Conservation (phyloP, 2,113 vertebrate species). For the Gymnocephalus cernua region DNA sequence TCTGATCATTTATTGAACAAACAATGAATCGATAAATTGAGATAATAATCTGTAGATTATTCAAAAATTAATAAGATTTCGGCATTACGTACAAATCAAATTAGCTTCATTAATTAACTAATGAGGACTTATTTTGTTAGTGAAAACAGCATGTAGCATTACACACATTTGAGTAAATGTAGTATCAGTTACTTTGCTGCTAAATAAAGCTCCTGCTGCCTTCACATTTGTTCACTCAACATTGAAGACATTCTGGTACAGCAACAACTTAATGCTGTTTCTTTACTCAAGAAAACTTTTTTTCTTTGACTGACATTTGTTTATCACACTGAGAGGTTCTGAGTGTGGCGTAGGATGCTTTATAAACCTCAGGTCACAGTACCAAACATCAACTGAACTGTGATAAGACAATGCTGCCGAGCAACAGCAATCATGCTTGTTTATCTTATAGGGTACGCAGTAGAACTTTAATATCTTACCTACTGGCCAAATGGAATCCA, state of each 20-base stretch:
- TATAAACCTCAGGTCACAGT: conserved; percentile 25
- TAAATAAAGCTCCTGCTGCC: background rate
- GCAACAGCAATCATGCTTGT: conserved; percentile 25
- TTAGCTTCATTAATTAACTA: background rate
- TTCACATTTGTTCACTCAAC: background rate
- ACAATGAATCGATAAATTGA: too few species aligned
- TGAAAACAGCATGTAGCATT: background rate
- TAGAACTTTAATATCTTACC: conserved; percentile 37
- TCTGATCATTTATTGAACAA: background rate
- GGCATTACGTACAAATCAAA: background rate
- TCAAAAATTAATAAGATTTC: too few species aligned
- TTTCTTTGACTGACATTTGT: conserved; percentile 35
- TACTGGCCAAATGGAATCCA: conserved; percentile 61
- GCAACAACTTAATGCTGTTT: conserved; percentile 14
- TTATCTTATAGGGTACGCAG: conserved; percentile 20
- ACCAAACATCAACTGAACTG: conserved; percentile 15
- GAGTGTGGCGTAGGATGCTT: background rate
- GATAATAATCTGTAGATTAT: background rate
- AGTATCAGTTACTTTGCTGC: too few species aligned
- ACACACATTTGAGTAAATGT: background rate
- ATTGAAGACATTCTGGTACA: conserved; percentile 14
- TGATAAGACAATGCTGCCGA: conserved; percentile 25
- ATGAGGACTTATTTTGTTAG: background rate
- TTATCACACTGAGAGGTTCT: conserved; percentile 12
- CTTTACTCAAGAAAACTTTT: conserved; percentile 18